Evolutionary conservation across 2,888 invertebrate species (phyloP), one percentile per base, ranked within the genome.

Genomic region (Sepioteuthis lessoniana): DNA sequence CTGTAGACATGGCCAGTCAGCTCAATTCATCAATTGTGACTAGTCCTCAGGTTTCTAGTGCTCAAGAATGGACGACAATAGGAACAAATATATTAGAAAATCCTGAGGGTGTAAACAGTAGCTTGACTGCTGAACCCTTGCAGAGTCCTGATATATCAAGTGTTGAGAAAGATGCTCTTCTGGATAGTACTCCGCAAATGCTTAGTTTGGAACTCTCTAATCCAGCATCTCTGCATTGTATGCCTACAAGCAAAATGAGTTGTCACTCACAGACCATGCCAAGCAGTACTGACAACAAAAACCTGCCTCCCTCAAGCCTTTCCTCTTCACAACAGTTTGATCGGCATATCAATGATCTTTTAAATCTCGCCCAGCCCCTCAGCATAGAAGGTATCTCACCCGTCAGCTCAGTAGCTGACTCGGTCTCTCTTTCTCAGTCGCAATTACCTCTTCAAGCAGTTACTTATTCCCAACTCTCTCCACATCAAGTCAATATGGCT

Each of bases 131-230:
- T 19, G 93, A 93, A 93, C 37, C 93, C 8, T 47, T 50, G 38
- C 93, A 93, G 50, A 93, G 93, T 50, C 93, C 93, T 21, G 93
- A 93, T 60, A 93, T 93, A 50, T 93, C 95, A 60, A 96, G 96
- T 94, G 94, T 96, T 31, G 96, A 96, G 93, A 95, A 95, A 93
- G 96, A 96, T 94, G 96, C 96, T 10, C 94, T 96, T 31, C 94
- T 96, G 50, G 96, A 96, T 94, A 95, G 95, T 16, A 95, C 95
- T 76, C 95, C 95, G 21, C 94, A 94, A 46, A 94, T 95, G 90
- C 50, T 95, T 37, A 94, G 95, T 47, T 94, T 94, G n/a, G 94
- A 94, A 13, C 94, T 95, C 50, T 94, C 90, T n/a, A 50, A 92
- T 93, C 94, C 93, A 7, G 90, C 42, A 35, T 46, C 50, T 4